phyloP scores from a whole-genome alignment of 2,888 invertebrate genomes.

The Parelbella ahira region DNA sequence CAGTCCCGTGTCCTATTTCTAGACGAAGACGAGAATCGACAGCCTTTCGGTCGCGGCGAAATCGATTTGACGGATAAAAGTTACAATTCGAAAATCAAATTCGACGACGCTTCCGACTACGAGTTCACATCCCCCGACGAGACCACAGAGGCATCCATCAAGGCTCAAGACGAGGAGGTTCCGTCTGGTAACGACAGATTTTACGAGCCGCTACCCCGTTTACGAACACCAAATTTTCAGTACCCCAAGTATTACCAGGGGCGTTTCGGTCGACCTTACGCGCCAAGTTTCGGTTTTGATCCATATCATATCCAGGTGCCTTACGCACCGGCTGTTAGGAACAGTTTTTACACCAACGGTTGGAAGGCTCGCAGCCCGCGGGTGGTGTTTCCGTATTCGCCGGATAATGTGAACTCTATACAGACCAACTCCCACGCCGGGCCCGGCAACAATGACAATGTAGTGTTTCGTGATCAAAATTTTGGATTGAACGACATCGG shows the following conservation, averaged over 20 bases:
- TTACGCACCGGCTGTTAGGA: conserved; percentile 53
- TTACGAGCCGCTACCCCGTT: conserved; percentile 56
- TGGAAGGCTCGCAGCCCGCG: conserved; percentile 74
- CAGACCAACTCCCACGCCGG: conserved; percentile 68
- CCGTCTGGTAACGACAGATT: conserved; percentile 64
- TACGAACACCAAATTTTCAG: conserved; percentile 37
- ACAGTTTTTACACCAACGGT: conserved; percentile 52
- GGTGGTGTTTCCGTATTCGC: conserved; percentile 71
- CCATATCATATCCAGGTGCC: conserved; percentile 42
- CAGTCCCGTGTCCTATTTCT: conserved; percentile 56
- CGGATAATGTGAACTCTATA: conserved; percentile 59
- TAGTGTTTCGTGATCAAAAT: conserved; percentile 81
- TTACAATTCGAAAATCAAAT: conserved; percentile 63
- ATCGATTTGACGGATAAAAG: conserved; percentile 61
- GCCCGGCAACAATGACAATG: conserved; percentile 65
- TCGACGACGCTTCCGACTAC: conserved; percentile 70
- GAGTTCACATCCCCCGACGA: conserved; percentile 66
- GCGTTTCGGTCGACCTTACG: conserved; percentile 58
- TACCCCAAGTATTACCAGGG: conserved; percentile 61
- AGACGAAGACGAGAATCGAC: conserved; percentile 62
- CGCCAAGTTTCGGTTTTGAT: conserved; percentile 59
- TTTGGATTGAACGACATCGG: conserved; percentile 81
- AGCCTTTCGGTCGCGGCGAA: conserved; percentile 60
- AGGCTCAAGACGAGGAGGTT: conserved; percentile 32
- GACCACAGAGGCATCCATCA: conserved; percentile 27